phyloP scores from a whole-genome alignment of 1,140 invertebrate species.

The Drosophila trapezifrons region DNA sequence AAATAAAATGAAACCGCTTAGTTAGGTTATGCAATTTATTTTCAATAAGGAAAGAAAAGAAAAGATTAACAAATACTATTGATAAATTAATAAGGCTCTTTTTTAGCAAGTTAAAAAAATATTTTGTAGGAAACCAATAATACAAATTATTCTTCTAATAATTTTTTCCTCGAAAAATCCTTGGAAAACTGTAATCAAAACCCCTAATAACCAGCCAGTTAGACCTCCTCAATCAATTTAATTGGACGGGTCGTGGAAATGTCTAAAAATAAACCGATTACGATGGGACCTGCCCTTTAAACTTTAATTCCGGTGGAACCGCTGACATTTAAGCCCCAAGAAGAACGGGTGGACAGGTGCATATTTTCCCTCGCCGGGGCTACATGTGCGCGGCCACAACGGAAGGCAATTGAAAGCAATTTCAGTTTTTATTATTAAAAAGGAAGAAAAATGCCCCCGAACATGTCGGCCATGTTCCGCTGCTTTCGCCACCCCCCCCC shows the following conservation, averaged over 20 bases:
- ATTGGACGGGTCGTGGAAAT: background rate
- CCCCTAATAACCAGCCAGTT: background rate
- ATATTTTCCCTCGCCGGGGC: slow-evolving; percentile 13
- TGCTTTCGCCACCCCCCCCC: background rate
- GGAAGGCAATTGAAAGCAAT: slow-evolving; percentile 39
- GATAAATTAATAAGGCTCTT: background rate
- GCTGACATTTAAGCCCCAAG: slow-evolving; percentile 3
- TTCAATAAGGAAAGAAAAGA: background rate
- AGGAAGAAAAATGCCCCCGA: slow-evolving; percentile 7
- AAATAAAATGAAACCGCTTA: too few relatives aligned
- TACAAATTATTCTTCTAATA: background rate
- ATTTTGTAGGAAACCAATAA: background rate
- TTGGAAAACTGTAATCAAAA: background rate
- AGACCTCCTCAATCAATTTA: slow-evolving; percentile 8
- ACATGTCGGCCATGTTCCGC: slow-evolving; percentile 14
- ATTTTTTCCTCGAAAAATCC: too few relatives aligned
- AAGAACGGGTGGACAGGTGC: slow-evolving; percentile 8
- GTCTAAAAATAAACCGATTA: slow-evolving; percentile 16
- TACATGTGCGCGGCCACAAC: slow-evolving; percentile 7
- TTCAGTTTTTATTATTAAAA: slow-evolving; percentile 44
- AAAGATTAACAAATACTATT: too few relatives aligned
- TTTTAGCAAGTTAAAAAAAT: background rate
- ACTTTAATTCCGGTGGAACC: slow-evolving; percentile 13
- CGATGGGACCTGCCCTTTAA: slow-evolving; percentile 11
- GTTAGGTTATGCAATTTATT: too few relatives aligned